Conservation (phyloP, 1,140 invertebrate species). For the Drosophila asahinai region DNA sequence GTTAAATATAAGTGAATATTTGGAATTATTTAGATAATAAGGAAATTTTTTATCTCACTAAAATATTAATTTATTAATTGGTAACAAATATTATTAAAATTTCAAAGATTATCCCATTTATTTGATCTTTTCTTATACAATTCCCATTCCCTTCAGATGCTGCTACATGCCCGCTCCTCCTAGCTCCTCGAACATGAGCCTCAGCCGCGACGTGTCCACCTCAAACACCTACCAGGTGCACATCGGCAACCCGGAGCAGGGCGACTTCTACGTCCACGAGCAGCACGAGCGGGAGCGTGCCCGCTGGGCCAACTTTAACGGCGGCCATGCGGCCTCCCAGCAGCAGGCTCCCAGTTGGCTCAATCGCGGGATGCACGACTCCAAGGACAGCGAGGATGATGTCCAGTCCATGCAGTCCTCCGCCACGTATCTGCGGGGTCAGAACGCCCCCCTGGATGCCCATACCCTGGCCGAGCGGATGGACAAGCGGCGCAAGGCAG, state of each 20-base stretch:
- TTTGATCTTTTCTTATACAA: too few species aligned
- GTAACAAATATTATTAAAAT: too few species aligned
- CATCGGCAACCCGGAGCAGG: constrained; percentile 65
- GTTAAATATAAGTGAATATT: background rate
- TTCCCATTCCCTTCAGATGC: constrained; percentile 12
- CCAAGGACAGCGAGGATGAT: constrained; percentile 83
- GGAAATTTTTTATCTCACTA: background rate
- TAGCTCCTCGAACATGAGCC: constrained; percentile 67
- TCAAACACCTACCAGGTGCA: constrained; percentile 81
- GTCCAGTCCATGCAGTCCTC: constrained; percentile 83
- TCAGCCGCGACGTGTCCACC: constrained; percentile 79
- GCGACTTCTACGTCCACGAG: constrained; percentile 74
- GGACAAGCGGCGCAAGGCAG: constrained; percentile 87
- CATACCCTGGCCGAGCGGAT: constrained; percentile 88
- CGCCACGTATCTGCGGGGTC: constrained; percentile 88
- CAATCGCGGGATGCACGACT: constrained; percentile 72
- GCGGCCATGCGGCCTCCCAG: constrained; percentile 22
- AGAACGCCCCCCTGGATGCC: constrained; percentile 88
- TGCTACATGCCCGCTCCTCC: constrained; percentile 60
- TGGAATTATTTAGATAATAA: background rate
- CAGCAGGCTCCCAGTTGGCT: constrained; percentile 71
- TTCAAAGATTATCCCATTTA: background rate
- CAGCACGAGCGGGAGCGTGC: constrained; percentile 87
- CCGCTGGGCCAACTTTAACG: constrained; percentile 87
- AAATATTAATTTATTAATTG: too few species aligned